Conservation (phyloP, 2,888 invertebrate species). For the Prenolepis imparis region DNA sequence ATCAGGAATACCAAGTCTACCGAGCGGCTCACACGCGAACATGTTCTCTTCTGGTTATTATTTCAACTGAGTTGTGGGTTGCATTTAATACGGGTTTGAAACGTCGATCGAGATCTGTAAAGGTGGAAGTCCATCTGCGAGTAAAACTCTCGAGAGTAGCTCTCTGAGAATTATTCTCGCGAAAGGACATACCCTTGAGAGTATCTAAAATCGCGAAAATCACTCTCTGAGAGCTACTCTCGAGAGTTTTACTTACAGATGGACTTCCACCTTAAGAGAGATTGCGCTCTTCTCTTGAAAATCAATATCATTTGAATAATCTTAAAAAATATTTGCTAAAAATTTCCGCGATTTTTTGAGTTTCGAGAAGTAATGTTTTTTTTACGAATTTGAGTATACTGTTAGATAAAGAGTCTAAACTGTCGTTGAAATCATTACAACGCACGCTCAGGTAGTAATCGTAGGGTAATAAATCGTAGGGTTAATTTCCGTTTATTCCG, state of each 20-base stretch:
- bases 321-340: not conserved
- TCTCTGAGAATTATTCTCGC: no score
- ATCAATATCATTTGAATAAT: not conserved
- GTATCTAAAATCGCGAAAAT: no score
- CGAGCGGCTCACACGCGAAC: conserved; percentile 33
- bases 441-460: not conserved
- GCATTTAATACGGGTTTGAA: not conserved
- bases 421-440: not conserved
- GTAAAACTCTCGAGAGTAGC: no score
- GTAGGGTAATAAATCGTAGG: not conserved
- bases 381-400: not conserved
- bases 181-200: no score
- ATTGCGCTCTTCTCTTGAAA: not conserved
- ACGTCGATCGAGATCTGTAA: not conserved
- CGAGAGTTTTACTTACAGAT: no score
- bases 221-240: no score
- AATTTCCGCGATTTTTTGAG: not conserved
- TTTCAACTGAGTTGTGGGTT: conserved; percentile 27
- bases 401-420: not conserved
- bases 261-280: no score
- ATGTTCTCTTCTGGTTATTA: conserved; percentile 50
- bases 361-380: not conserved
- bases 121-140: no score
- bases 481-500: conserved; percentile 35
- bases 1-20: conserved; percentile 61